Evolutionary conservation across 2,797 vertebrate genomes (phyloP).

Genomic region (Cetoscarus ocellatus): DNA sequence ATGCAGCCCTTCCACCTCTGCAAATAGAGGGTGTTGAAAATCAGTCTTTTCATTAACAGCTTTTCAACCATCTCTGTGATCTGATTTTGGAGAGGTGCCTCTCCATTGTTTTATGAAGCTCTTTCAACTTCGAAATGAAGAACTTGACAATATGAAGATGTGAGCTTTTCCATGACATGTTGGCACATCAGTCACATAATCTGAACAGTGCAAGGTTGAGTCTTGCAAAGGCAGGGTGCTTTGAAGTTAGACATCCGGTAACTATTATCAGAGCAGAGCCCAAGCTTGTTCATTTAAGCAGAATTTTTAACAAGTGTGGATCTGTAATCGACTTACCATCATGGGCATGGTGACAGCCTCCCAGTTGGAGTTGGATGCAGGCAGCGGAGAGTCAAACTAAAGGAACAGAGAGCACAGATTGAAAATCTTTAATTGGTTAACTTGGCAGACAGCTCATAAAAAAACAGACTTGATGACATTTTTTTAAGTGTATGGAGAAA

Average conservation of each 20-base stretch:
- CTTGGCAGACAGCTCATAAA: no score
- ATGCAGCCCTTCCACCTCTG: no score
- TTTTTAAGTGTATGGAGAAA: no score
- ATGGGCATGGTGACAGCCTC: conserved; percentile 89
- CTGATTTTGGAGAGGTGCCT: no score
- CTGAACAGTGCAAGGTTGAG: background rate
- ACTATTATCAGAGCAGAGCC: background rate
- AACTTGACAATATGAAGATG: background rate
- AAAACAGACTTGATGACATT: no score
- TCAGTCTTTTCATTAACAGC: no score
- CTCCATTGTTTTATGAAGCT: no score
- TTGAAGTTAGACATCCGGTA: background rate
- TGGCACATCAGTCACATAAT: background rate
- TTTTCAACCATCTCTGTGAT: no score
- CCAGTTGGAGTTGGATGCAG: conserved; percentile 90
- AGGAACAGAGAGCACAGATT: conserved; percentile 60
- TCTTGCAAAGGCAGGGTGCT: background rate
- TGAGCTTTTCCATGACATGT: no score
- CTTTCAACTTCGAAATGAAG: background rate
- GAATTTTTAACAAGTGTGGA: conserved; percentile 10
- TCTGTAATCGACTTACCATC: conserved; percentile 85
- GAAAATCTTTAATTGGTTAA: background rate
- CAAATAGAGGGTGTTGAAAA: no score
- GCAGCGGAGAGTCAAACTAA: conserved; percentile 88
- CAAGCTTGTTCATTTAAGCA: conserved; percentile 3